Conservation (phyloP, 2,113 vertebrate species). For the Muntiacus muntjak region DNA sequence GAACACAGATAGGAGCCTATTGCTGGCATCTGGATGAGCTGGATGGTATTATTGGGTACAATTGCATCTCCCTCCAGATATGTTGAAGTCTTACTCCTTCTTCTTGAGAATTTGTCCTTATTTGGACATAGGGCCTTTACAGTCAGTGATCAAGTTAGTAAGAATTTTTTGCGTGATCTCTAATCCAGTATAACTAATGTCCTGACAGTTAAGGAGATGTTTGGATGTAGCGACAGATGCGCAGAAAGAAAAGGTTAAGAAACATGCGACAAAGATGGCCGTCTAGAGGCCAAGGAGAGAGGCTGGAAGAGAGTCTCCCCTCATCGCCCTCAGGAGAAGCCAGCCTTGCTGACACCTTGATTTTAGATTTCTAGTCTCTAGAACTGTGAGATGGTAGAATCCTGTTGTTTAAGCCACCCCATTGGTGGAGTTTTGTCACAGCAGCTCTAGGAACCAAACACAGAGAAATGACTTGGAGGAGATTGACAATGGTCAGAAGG, state of each 20-base stretch:
- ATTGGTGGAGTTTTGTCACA: neutral
- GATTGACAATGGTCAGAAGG: neutral
- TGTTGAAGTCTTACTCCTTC: neutral
- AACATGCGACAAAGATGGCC: neutral
- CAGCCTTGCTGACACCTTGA: neutral
- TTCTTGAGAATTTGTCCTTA: neutral
- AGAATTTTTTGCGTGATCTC: neutral
- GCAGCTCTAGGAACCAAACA: neutral
- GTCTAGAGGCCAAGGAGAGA: neutral
- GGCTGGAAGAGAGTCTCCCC: neutral
- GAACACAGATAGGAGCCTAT: neutral
- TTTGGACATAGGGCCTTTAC: neutral
- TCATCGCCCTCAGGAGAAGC: neutral
- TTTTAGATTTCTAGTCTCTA: neutral
- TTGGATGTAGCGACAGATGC: neutral
- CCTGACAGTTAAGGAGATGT: neutral
- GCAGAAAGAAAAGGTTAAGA: neutral
- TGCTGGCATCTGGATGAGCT: neutral
- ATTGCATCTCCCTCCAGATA: neutral
- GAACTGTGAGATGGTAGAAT: neutral
- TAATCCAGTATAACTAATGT: neutral
- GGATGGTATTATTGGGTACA: neutral
- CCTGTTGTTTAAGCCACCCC: neutral
- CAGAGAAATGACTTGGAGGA: neutral
- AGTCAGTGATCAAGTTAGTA: neutral